These are phyloP conservation scores for Adelognathus sp. DNA, from an alignment of 2,888 invertebrate genomes.

Conservation along the genomic window DNA sequence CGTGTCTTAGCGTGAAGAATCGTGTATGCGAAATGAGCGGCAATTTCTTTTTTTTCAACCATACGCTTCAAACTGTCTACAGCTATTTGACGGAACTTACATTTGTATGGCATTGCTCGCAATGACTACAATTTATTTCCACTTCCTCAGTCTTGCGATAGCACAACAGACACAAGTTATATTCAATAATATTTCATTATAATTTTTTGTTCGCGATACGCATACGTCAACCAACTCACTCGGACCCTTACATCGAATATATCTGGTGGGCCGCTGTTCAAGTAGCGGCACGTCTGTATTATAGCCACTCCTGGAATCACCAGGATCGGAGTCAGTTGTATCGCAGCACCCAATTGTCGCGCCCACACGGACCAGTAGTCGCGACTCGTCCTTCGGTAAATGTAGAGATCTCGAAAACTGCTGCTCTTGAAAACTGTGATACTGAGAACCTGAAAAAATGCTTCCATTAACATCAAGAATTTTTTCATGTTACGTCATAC, in stretches of 20 bases:
- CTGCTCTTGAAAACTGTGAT: conserved; percentile 88
- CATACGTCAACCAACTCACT: conserved; percentile 28
- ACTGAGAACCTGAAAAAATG: conserved; percentile 83
- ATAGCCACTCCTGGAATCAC: conserved; percentile 88
- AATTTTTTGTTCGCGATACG: not conserved
- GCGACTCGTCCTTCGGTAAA: conserved; percentile 84
- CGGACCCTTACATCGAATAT: conserved; percentile 89
- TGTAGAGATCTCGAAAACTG: conserved; percentile 86
- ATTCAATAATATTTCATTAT: not conserved
- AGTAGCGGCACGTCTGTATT: conserved; percentile 89
- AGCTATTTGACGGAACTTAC: conserved; percentile 71
- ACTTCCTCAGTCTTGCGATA: conserved; percentile 75
- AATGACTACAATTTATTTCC: conserved; percentile 78
- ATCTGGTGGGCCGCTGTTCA: conserved; percentile 92
- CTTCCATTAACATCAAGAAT: too few species aligned
- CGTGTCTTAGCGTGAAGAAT: too few species aligned
- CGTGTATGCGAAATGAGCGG: too few species aligned
- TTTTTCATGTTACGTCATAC: too few species aligned
- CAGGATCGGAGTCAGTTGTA: conserved; percentile 89
- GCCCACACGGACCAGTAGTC: conserved; percentile 93
- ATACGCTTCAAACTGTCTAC: not conserved
- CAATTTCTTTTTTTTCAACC: too few species aligned
- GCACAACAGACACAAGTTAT: conserved; percentile 63
- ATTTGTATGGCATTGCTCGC: conserved; percentile 77
- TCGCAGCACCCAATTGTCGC: conserved; percentile 87